phyloP scores from a whole-genome alignment of 2,888 invertebrate species.

The Lepidocyrtinus sp. region DNA sequence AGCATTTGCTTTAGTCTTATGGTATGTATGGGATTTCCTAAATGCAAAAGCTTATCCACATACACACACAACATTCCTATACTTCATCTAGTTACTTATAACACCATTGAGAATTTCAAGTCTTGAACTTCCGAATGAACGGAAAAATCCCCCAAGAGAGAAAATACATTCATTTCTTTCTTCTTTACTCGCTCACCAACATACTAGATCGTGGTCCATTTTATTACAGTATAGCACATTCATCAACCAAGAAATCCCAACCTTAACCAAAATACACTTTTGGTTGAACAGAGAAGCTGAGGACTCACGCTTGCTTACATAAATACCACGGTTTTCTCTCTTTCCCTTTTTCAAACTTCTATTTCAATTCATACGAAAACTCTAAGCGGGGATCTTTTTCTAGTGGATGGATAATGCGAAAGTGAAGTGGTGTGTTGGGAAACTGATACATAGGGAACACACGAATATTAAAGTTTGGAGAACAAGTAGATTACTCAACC shows the following conservation, averaged over 20 bases:
- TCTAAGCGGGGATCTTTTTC: background rate
- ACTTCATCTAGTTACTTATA: conserved; percentile 17
- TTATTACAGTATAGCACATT: background rate
- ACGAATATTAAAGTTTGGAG: no score
- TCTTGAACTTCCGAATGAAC: conserved; percentile 62
- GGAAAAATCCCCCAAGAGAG: conserved; percentile 55
- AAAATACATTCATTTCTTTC: conserved; percentile 46
- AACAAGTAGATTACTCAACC: no score
- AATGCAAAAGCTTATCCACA: background rate
- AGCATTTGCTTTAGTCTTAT: no score
- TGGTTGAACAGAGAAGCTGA: no score
- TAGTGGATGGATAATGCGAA: background rate
- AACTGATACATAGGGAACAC: no score
- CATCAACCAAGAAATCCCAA: conserved; percentile 27
- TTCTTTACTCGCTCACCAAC: conserved; percentile 30
- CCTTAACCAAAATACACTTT: conserved; percentile 31
- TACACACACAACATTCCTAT: background rate
- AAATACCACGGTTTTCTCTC: background rate
- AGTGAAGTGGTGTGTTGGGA: background rate
- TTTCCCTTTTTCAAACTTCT: background rate
- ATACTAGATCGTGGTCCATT: conserved; percentile 5
- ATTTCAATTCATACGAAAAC: no score
- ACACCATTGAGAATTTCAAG: conserved; percentile 58
- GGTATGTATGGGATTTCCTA: background rate
- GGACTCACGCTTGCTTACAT: no score